phyloP scores from a whole-genome alignment of 2,113 vertebrate genomes.

The Rhinogobius similis region DNA sequence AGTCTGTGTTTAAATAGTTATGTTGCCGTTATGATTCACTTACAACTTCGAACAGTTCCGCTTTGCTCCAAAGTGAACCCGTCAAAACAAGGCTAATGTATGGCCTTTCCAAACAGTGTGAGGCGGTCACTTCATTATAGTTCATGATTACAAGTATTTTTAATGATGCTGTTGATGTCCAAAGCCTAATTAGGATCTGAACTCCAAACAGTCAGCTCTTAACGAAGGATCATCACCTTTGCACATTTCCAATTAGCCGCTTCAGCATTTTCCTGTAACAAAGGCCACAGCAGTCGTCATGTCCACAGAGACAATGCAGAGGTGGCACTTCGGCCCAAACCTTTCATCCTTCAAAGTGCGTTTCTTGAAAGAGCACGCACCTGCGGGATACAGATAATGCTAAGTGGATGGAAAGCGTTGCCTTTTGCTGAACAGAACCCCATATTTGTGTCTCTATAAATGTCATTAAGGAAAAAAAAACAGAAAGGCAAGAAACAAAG shows the following conservation, averaged over 20 bases:
- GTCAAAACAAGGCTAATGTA: too few species aligned
- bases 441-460: constrained; percentile 13
- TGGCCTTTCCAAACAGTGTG: not conserved
- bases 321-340: constrained; percentile 47
- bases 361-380: constrained; percentile 58
- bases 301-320: constrained; percentile 61
- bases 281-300: constrained; percentile 51
- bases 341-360: constrained; percentile 57
- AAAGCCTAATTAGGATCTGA: constrained; percentile 24
- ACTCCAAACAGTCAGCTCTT: constrained; percentile 31
- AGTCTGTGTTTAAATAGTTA: too few species aligned
- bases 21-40: too few species aligned
- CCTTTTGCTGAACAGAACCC: constrained; percentile 15
- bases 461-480: constrained; percentile 24
- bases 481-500: constrained; percentile 21
- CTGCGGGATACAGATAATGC: constrained; percentile 32
- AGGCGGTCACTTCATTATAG: not conserved
- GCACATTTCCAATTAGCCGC: constrained; percentile 44
- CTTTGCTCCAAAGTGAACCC: too few species aligned
- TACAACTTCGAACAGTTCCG: too few species aligned
- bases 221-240: constrained; percentile 31
- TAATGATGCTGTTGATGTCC: constrained; percentile 5
- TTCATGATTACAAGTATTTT: constrained; percentile 11
- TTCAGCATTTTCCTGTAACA: constrained; percentile 65
- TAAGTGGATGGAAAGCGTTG: constrained; percentile 36